phyloP scores from a whole-genome alignment of 2,888 invertebrate species.

The Phalangium opilio region DNA sequence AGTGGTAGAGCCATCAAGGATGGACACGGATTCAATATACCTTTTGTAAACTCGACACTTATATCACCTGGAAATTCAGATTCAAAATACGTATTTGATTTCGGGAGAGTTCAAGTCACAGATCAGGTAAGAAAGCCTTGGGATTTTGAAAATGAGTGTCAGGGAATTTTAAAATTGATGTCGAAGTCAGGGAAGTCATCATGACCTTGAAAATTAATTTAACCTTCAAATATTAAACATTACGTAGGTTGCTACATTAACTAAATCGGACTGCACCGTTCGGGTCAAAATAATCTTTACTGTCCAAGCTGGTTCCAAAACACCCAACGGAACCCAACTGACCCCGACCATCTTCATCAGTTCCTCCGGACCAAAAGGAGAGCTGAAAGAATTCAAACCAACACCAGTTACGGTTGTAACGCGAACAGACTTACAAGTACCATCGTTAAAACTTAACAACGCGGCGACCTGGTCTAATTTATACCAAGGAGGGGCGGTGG shows the following conservation, averaged over 20 bases:
- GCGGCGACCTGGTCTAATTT: constrained; percentile 18
- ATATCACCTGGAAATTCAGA: constrained; percentile 14
- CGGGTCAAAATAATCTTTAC: no score
- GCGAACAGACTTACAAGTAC: constrained; percentile 6
- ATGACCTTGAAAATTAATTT: no score
- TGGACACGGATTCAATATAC: constrained; percentile 17
- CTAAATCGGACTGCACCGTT: no score
- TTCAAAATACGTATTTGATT: constrained; percentile 14
- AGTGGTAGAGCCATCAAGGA: constrained; percentile 16
- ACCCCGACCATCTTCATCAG: constrained; percentile 10
- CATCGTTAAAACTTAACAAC: constrained; percentile 14
- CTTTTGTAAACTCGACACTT: constrained; percentile 17
- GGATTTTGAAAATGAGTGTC: no score
- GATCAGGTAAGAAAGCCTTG: constrained; percentile 15
- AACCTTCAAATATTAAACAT: no score
- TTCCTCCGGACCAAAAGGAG: constrained; percentile 7
- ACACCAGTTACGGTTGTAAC: no score
- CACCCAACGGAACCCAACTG: neutral
- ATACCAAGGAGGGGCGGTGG: constrained; percentile 18
- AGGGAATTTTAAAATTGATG: no score
- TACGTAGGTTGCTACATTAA: no score
- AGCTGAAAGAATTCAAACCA: neutral
- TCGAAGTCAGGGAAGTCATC: no score
- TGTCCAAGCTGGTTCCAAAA: no score
- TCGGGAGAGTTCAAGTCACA: constrained; percentile 19